phyloP scores from a whole-genome alignment of 2,888 invertebrate genomes.

The Chrysina gloriosa region DNA sequence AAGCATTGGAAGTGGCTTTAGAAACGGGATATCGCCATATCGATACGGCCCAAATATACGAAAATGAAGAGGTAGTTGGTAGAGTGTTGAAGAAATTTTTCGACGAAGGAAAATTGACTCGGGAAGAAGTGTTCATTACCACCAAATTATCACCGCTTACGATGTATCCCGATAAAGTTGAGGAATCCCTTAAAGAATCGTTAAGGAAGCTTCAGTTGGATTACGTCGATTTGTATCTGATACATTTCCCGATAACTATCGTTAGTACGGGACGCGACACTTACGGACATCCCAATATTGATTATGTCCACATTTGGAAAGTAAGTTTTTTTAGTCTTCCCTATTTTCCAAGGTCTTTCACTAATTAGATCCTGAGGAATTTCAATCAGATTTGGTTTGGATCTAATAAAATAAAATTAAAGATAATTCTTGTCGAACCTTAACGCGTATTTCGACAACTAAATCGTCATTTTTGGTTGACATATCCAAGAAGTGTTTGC shows the following conservation, averaged over 20 bases:
- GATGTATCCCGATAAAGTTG: constrained; percentile 69
- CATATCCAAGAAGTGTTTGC: no score
- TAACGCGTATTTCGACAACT: no score
- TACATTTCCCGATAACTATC: constrained; percentile 79
- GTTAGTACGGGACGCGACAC: constrained; percentile 73
- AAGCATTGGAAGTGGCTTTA: constrained; percentile 73
- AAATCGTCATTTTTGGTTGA: no score
- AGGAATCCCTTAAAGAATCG: constrained; percentile 73
- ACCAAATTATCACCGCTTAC: constrained; percentile 77
- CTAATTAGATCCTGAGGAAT: no score
- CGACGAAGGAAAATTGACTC: constrained; percentile 70
- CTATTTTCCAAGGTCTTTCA: no score
- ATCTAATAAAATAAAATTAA: no score
- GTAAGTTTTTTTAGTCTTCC: constrained; percentile 58
- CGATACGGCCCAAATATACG: constrained; percentile 83
- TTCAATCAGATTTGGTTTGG: no score
- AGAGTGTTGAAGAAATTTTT: constrained; percentile 75
- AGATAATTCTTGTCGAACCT: no score
- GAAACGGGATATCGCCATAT: constrained; percentile 78
- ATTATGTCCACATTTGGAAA: constrained; percentile 79
- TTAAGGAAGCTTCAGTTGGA: constrained; percentile 74
- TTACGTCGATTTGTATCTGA: constrained; percentile 81
- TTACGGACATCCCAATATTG: constrained; percentile 70
- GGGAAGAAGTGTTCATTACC: constrained; percentile 81
- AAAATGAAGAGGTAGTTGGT: constrained; percentile 81